Evolutionary conservation across 1,140 invertebrate genomes (phyloP).

Genomic region (Megalonaias nervosa): DNA sequence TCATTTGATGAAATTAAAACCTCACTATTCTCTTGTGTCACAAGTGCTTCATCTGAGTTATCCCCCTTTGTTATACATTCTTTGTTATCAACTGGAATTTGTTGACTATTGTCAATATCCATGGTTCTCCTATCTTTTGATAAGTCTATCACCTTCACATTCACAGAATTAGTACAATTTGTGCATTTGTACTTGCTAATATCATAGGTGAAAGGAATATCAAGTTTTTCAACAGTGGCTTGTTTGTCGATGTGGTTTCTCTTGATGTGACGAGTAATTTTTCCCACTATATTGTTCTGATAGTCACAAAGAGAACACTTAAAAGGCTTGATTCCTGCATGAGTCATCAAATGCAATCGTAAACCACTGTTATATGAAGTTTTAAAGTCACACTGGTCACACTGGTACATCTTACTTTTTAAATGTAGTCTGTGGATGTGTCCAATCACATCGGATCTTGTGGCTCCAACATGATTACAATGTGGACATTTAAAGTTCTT

Average conservation of each 20-base stretch:
- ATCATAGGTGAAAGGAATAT: constrained; percentile 27
- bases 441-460: constrained; percentile 18
- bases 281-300: constrained; percentile 3
- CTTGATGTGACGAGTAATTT: constrained; percentile 25
- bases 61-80: no score
- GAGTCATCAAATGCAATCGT: constrained; percentile 30
- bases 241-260: not conserved
- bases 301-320: constrained; percentile 28
- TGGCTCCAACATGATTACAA: constrained; percentile 11
- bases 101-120: no score
- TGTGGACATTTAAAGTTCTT: constrained; percentile 27
- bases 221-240: constrained; percentile 14
- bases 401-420: constrained; percentile 23
- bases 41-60: no score
- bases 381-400: constrained; percentile 33
- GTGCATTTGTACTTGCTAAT: constrained; percentile 26
- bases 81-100: no score
- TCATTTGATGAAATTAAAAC: no score
- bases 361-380: constrained; percentile 19
- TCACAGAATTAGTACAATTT: constrained; percentile 3
- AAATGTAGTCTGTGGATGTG: constrained; percentile 22
- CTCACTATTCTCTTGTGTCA: no score
- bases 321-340: constrained; percentile 23
- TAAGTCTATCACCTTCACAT: constrained; percentile 29
- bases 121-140: constrained; percentile 1